Conservation (phyloP, 2,888 invertebrate species). For the Leptopterna dolabrata region DNA sequence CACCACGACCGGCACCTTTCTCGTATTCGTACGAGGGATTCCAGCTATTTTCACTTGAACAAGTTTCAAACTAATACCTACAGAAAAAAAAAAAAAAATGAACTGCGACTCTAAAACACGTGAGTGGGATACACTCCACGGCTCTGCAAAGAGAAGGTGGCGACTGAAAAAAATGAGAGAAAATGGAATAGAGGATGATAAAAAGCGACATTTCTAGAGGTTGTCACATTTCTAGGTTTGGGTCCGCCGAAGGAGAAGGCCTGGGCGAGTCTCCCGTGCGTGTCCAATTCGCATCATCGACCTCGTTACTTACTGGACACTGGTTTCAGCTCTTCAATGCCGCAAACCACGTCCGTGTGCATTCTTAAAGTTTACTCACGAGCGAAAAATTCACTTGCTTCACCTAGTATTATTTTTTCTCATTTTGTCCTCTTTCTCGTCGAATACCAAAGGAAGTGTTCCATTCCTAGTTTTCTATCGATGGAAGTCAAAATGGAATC, state of each 20-base stretch:
- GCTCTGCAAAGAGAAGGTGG: not conserved
- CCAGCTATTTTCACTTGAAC: not conserved
- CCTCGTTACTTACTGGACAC: conserved; percentile 7
- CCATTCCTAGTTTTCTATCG: too few species aligned
- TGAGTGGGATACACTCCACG: not conserved
- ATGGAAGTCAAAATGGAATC: too few species aligned
- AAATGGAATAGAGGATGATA: not conserved
- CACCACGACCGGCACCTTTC: too few species aligned
- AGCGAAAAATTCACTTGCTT: too few species aligned
- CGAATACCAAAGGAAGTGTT: too few species aligned
- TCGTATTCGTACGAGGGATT: too few species aligned
- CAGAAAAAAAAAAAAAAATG: not conserved
- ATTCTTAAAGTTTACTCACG: too few species aligned
- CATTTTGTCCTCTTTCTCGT: too few species aligned
- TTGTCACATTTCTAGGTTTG: conserved; percentile 7
- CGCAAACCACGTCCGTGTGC: not conserved
- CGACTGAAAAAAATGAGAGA: not conserved
- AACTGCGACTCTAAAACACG: not conserved
- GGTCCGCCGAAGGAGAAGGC: not conserved
- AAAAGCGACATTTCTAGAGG: not conserved
- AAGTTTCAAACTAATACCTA: not conserved
- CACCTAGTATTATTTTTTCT: too few species aligned
- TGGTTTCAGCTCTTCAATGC: not conserved
- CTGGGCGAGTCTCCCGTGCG: not conserved
- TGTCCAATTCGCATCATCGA: conserved; percentile 3